phyloP scores from a whole-genome alignment of 2,797 vertebrate genomes.

The Ctenopoma kingsleyae region DNA sequence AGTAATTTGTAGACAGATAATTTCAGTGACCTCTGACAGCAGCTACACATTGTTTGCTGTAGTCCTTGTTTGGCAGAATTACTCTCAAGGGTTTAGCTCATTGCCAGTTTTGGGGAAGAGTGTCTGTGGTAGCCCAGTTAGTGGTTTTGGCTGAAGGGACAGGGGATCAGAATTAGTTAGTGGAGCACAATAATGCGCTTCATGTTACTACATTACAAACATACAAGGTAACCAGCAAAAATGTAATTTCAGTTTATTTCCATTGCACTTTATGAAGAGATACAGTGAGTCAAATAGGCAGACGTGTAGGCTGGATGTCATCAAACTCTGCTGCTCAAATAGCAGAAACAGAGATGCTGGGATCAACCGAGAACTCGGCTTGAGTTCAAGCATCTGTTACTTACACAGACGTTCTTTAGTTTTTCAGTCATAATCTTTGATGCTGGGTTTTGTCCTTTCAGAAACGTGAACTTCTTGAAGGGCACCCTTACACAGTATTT shows the following conservation, averaged over 20 bases:
- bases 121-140: conserved; percentile 64
- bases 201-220: conserved; percentile 39
- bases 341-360: conserved; percentile 44
- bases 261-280: conserved; percentile 5
- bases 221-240: conserved; percentile 40
- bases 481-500: conserved; percentile 9
- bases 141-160: conserved; percentile 70
- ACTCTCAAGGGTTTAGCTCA: conserved; percentile 48
- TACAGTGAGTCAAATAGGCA: conserved; percentile 16
- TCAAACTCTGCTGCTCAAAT: conserved; percentile 34
- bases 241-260: conserved; percentile 22
- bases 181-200: conserved; percentile 46
- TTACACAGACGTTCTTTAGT: conserved; percentile 51
- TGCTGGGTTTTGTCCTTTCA: conserved; percentile 16
- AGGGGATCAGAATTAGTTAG: conserved; percentile 55
- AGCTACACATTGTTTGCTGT: conserved; percentile 64
- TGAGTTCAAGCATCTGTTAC: conserved; percentile 45
- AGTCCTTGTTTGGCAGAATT: conserved; percentile 58
- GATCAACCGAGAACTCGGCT: conserved; percentile 29
- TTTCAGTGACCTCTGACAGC: conserved; percentile 74
- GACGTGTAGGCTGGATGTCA: conserved; percentile 24
- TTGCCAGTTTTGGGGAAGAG: conserved; percentile 46
- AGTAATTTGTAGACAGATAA: conserved; percentile 77
- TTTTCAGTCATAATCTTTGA: conserved; percentile 31
- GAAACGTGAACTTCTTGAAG: conserved; percentile 17